Evolutionary conservation across 2,797 vertebrate genomes (phyloP).

Genomic region (Erithacus rubecula): DNA sequence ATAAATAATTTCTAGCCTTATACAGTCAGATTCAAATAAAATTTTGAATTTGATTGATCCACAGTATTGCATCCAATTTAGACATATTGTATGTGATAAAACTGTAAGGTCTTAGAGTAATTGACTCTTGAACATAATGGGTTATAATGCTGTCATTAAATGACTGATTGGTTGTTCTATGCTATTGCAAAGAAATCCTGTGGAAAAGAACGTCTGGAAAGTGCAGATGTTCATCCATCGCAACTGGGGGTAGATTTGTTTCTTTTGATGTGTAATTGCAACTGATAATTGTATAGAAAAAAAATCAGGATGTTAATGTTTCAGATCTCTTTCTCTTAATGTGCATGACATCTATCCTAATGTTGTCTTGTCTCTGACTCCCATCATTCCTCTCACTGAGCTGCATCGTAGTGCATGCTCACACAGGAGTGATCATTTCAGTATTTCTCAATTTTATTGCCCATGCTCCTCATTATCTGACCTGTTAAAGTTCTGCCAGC

Average conservation of each 20-base stretch:
- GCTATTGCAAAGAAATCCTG: constrained; percentile 53
- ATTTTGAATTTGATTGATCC: constrained; percentile 62
- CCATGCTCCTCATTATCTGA: background rate
- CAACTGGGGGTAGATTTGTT: constrained; percentile 67
- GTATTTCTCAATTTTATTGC: background rate
- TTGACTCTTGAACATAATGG: constrained; percentile 68
- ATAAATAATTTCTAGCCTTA: constrained; percentile 7
- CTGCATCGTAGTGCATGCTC: background rate
- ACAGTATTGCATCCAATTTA: constrained; percentile 52
- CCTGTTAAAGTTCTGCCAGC: background rate
- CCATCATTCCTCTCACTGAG: background rate
- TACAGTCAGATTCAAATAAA: constrained; percentile 18
- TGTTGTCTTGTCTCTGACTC: background rate
- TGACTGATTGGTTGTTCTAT: constrained; percentile 58
- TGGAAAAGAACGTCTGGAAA: constrained; percentile 53
- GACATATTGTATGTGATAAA: constrained; percentile 64
- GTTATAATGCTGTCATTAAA: constrained; percentile 65
- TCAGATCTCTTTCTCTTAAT: constrained; percentile 13
- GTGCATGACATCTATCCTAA: background rate
- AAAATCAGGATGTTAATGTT: constrained; percentile 23
- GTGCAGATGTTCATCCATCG: constrained; percentile 59
- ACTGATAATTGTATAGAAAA: constrained; percentile 58
- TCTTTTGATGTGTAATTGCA: constrained; percentile 69
- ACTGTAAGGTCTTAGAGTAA: constrained; percentile 61
- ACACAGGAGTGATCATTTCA: background rate